phyloP scores from a whole-genome alignment of 2,888 invertebrate species.

The Drosophila niveifrons region DNA sequence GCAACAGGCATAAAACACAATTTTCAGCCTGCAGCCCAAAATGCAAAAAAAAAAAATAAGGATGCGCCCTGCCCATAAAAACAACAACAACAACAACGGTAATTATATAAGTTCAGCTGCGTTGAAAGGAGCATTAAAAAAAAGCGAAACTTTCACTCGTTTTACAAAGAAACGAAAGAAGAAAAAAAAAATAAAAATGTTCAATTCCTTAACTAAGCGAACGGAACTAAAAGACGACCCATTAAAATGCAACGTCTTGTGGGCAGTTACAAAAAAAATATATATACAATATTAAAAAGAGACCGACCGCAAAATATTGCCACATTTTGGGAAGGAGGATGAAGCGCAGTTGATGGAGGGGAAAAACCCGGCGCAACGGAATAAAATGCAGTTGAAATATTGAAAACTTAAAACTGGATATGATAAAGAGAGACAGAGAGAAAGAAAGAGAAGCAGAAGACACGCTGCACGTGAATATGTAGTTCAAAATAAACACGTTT shows the following conservation, averaged over 20 bases:
- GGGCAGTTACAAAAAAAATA: slow-evolving; percentile 30
- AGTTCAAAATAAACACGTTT: slow-evolving; percentile 54
- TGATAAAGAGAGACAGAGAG: background rate
- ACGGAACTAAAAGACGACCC: slow-evolving; percentile 55
- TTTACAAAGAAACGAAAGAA: slow-evolving; percentile 6
- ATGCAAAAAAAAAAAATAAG: slow-evolving; percentile 36
- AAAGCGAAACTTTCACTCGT: slow-evolving; percentile 64
- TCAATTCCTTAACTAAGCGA: slow-evolving; percentile 65
- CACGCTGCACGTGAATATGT: slow-evolving; percentile 44
- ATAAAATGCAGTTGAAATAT: slow-evolving; percentile 52
- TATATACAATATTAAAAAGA: slow-evolving; percentile 14
- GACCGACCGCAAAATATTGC: slow-evolving; percentile 54
- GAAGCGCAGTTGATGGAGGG: slow-evolving; percentile 15
- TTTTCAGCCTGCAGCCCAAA: slow-evolving; percentile 18
- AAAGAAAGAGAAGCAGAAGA: slow-evolving; percentile 1
- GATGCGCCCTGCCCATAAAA: slow-evolving; percentile 34
- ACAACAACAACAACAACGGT: slow-evolving; percentile 7
- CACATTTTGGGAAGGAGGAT: slow-evolving; percentile 30
- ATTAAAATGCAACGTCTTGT: slow-evolving; percentile 61
- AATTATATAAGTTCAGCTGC: slow-evolving; percentile 47
- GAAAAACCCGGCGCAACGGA: slow-evolving; percentile 48
- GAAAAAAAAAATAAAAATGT: slow-evolving; percentile 8
- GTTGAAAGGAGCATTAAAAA: slow-evolving; percentile 60
- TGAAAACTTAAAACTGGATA: slow-evolving; percentile 30
- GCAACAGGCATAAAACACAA: slow-evolving; percentile 29